phyloP scores from a whole-genome alignment of 1,140 invertebrate genomes.

The Cherax quadricarinatus region DNA sequence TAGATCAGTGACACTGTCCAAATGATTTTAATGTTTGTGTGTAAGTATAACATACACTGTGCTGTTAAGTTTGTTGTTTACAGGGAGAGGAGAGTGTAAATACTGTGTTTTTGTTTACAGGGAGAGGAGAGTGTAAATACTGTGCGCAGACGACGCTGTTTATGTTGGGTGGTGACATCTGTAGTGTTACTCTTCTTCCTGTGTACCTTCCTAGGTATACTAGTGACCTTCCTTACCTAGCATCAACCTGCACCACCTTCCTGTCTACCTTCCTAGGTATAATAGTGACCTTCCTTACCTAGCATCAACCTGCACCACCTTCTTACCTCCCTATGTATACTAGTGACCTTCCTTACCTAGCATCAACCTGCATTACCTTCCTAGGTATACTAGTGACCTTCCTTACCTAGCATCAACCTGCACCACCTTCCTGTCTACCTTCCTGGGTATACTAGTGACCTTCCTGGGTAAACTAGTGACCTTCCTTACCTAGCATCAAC shows the following conservation, averaged over 20 bases:
- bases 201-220: constrained; percentile 24
- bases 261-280: constrained; percentile 32
- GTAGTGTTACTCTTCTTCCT: constrained; percentile 2
- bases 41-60: too few species aligned
- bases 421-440: constrained; percentile 16
- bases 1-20: too few species aligned
- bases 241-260: not conserved
- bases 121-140: constrained; percentile 15
- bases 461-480: not conserved
- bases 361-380: too few species aligned
- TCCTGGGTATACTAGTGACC: constrained; percentile 32
- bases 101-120: not conserved
- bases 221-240: constrained; percentile 22
- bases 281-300: constrained; percentile 5
- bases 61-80: not conserved
- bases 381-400: constrained; percentile 33
- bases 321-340: constrained; percentile 7
- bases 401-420: constrained; percentile 13
- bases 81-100: too few species aligned
- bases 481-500: constrained; percentile 13
- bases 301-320: not conserved
- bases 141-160: constrained; percentile 9
- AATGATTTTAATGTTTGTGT: too few species aligned
- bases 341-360: constrained; percentile 1
- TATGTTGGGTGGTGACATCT: constrained; percentile 19